Evolutionary conservation across 2,888 invertebrate species (phyloP).

Genomic region (Morpho helenor): DNA sequence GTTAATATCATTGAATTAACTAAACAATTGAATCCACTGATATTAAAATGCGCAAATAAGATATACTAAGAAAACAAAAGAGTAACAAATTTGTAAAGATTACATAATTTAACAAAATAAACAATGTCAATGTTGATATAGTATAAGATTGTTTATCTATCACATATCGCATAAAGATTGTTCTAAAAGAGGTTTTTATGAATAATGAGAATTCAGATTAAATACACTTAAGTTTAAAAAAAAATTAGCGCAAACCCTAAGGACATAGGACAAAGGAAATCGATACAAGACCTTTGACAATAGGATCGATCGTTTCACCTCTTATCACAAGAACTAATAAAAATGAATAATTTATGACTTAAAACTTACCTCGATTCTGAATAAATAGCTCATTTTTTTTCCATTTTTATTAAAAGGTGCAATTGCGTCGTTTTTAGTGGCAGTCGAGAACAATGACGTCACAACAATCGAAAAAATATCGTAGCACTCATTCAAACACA

Average conservation of each 20-base stretch:
- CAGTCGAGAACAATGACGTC: slow-evolving; percentile 81
- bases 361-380: slow-evolving; percentile 58
- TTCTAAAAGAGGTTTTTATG: too few species aligned
- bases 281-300: slow-evolving; percentile 49
- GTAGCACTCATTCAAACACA: slow-evolving; percentile 51
- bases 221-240: too few species aligned
- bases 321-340: not conserved
- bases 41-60: not conserved
- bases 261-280: slow-evolving; percentile 76
- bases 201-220: too few species aligned
- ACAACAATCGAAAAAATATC: slow-evolving; percentile 62
- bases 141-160: too few species aligned
- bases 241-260: slow-evolving; percentile 32
- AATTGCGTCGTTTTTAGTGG: slow-evolving; percentile 82
- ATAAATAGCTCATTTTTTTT: slow-evolving; percentile 71
- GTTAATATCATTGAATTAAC: too few species aligned
- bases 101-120: slow-evolving; percentile 31
- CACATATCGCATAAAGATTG: too few species aligned
- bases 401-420: slow-evolving; percentile 70
- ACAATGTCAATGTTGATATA: slow-evolving; percentile 13
- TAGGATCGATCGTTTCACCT: slow-evolving; percentile 26
- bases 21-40: too few species aligned
- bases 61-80: slow-evolving; percentile 40
- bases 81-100: slow-evolving; percentile 37
- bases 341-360: slow-evolving; percentile 2